phyloP scores from a whole-genome alignment of 2,797 vertebrate species.

The Gymnodraco acuticeps region DNA sequence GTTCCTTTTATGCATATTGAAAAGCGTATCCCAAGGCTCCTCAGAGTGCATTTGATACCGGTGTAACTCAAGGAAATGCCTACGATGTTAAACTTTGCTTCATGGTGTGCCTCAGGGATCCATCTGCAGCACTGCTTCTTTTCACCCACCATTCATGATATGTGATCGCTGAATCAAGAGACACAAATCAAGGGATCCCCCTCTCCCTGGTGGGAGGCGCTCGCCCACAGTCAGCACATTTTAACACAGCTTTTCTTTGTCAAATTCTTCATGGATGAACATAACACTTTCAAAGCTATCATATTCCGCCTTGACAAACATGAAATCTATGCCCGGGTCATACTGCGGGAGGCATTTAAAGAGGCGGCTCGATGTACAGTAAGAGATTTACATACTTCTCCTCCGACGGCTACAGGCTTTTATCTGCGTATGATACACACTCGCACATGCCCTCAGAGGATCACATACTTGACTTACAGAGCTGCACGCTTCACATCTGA shows the following conservation, averaged over 20 bases:
- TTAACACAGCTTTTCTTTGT: conserved; percentile 40
- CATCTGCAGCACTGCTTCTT: conserved; percentile 51
- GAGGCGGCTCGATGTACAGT: conserved; percentile 57
- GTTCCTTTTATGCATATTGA: conserved; percentile 46
- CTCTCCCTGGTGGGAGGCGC: conserved; percentile 49
- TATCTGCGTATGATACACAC: conserved; percentile 54
- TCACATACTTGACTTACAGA: conserved; percentile 15
- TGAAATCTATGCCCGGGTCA: conserved; percentile 67
- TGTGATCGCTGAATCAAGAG: conserved; percentile 67
- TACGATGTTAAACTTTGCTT: conserved; percentile 69
- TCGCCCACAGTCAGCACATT: conserved; percentile 59
- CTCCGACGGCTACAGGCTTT: conserved; percentile 54
- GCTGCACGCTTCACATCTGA: conserved; percentile 34
- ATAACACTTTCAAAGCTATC: conserved; percentile 67
- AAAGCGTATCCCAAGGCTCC: conserved; percentile 56
- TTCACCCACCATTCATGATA: conserved; percentile 54
- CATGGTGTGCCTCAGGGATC: conserved; percentile 78
- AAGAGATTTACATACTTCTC: conserved; percentile 61
- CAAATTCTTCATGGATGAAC: conserved; percentile 50
- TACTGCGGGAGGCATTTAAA: conserved; percentile 54
- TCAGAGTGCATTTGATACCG: conserved; percentile 65
- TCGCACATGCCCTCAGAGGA: conserved; percentile 38
- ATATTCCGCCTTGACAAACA: conserved; percentile 74
- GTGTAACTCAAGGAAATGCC: conserved; percentile 73
- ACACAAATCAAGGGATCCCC: conserved; percentile 69